Conservation (phyloP, 2,888 invertebrate genomes). For the Drosophila barbarae region DNA sequence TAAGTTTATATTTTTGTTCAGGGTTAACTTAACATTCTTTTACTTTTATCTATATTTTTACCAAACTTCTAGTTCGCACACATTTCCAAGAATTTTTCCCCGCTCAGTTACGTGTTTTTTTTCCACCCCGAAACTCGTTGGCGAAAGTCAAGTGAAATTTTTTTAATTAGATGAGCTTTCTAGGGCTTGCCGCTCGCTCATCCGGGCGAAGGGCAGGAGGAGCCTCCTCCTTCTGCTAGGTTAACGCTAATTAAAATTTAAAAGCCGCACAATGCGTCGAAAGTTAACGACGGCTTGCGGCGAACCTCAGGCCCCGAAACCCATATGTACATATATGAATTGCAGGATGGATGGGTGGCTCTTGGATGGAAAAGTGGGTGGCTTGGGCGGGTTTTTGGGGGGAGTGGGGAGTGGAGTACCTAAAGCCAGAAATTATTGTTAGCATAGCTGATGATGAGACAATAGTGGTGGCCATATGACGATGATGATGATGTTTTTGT, state of each 20-base stretch:
- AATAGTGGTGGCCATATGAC: slow-evolving; percentile 24
- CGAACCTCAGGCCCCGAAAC: slow-evolving; percentile 11
- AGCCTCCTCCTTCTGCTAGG: slow-evolving; percentile 42
- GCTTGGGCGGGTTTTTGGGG: background rate
- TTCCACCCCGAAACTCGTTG: slow-evolving; percentile 26
- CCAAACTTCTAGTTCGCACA: background rate
- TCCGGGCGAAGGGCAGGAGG: background rate
- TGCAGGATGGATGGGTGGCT: slow-evolving; percentile 28
- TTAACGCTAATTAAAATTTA: slow-evolving; percentile 74
- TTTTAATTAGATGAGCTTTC: slow-evolving; percentile 65
- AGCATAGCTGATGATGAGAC: slow-evolving; percentile 67
- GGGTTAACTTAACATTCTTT: background rate
- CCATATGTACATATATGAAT: slow-evolving; percentile 36
- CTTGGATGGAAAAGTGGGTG: slow-evolving; percentile 4
- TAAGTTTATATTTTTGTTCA: slow-evolving; percentile 24
- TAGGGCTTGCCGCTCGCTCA: slow-evolving; percentile 43
- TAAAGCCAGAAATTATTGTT: slow-evolving; percentile 65
- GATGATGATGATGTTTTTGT: slow-evolving; percentile 31
- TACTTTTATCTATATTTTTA: background rate
- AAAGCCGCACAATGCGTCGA: slow-evolving; percentile 73
- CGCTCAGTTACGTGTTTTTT: background rate
- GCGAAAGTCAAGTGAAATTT: slow-evolving; percentile 48
- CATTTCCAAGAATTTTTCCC: slow-evolving; percentile 3
- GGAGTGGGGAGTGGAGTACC: slow-evolving; percentile 14
- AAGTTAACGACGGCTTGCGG: slow-evolving; percentile 65